Evolutionary conservation across 2,797 vertebrate genomes (phyloP), one percentile per base, ranked within the genome.

Genomic region (Scomberomorus guttatus): DNA sequence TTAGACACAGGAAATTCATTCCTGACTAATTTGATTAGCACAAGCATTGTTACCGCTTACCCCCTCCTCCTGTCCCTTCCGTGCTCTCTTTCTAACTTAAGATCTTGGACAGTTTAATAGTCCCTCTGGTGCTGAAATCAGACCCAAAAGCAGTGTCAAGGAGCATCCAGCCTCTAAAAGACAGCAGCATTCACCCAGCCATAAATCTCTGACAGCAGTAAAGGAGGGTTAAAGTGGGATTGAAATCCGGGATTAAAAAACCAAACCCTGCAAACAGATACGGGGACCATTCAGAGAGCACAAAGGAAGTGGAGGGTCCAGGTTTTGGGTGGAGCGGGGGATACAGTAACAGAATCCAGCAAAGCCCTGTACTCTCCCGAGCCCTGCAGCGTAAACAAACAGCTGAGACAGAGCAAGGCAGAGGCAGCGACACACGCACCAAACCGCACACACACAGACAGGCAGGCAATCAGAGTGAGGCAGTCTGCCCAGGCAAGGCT

Each of bases 121-220:
- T 94, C 96, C 95, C 95, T 93, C 78, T 83, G 95, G 91, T 95
- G 95, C 92, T 74, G 96, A 97, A 96, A 98, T 92, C 84, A 88
- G 96, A 98, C 94, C 96, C 93, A 86, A 92, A 94, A 95, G 94
- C 95, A 96, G 96, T 68, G 79, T 94, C 94, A 94, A 91, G 93
- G 92, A 95, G 73, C 84, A 90, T 85, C 94, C 94, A 95, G 87
- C 94, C 87, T 96, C 88, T 82, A 80, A 86, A 84, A 94, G 94
- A 94, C 92, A 89, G 93, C 93, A 87, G 94, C 92, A 91, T 96
- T 96, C 94, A 95, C 91, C 94, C 85, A 66, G 80, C 81, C 81
- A 87, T 94, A 93, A 93, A 95, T 93, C 92, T 96, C 90, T 94
- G 95, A 95, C 94, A 93, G 94, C 68, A 94, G 90, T 94, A 93